Conservation (phyloP, 2,888 invertebrate genomes). For the Dusona sp. region DNA sequence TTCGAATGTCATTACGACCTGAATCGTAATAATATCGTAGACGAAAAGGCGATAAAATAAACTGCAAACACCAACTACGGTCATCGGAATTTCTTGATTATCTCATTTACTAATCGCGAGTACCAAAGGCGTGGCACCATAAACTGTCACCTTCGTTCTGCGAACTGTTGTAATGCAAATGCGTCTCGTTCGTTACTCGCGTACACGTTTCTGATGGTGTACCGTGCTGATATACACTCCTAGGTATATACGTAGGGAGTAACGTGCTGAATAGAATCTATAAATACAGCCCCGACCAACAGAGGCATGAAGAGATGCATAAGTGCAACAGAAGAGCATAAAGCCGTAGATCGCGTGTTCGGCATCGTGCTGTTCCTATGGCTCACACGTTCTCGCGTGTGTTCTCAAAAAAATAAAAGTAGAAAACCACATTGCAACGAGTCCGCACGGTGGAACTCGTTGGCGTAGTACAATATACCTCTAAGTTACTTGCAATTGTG, state of each 20-base stretch:
- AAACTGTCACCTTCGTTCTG: constrained; percentile 74
- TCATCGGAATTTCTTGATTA: constrained; percentile 76
- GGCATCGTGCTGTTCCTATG: constrained; percentile 53
- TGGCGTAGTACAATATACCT: constrained; percentile 39
- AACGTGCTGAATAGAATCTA: constrained; percentile 53
- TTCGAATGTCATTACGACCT: constrained; percentile 3
- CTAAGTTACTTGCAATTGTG: constrained; percentile 25
- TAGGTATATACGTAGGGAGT: constrained; percentile 12
- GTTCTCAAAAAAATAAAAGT: constrained; percentile 25
- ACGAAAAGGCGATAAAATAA: neutral
- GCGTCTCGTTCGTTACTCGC: constrained; percentile 71
- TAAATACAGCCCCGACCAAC: constrained; percentile 44
- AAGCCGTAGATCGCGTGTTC: constrained; percentile 66
- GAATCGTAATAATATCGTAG: constrained; percentile 11
- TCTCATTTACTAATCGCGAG: constrained; percentile 75
- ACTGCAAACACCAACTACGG: constrained; percentile 43
- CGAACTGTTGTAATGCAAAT: constrained; percentile 74
- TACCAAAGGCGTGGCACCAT: constrained; percentile 73
- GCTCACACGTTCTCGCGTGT: constrained; percentile 65
- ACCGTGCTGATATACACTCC: constrained; percentile 64
- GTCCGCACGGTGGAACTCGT: constrained; percentile 32
- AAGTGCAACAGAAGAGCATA: constrained; percentile 54
- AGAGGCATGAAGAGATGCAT: constrained; percentile 37
- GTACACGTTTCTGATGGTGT: constrained; percentile 65
- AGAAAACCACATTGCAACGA: constrained; percentile 8